These are phyloP conservation scores for Paramuricea clavata DNA, from an alignment of 92 coral and sea anemone species.

Conservation along the genomic window DNA sequence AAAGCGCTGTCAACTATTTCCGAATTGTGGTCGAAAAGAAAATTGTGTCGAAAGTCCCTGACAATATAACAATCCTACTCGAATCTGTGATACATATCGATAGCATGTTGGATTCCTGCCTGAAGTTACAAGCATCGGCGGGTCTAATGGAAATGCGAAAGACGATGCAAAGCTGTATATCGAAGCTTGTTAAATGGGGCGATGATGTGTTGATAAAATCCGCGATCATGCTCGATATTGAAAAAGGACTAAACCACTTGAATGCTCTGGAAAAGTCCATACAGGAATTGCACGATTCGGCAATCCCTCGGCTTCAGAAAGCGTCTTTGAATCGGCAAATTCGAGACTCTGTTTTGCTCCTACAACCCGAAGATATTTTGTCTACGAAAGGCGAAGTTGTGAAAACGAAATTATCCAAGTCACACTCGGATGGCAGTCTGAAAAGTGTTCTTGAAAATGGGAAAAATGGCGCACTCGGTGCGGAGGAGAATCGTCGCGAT, in stretches of 20 bases:
- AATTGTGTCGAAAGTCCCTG: constrained; percentile 94
- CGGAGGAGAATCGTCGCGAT: constrained; percentile 78
- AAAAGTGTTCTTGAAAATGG: constrained; percentile 78
- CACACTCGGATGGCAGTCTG: constrained; percentile 78
- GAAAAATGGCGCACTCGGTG: constrained; percentile 48
- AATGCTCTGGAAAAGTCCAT: constrained; percentile 76
- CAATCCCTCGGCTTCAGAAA: constrained; percentile 88
- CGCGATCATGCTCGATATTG: constrained; percentile 80
- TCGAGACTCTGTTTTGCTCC: constrained; percentile 88
- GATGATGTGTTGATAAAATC: constrained; percentile 89
- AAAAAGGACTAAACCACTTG: constrained; percentile 84
- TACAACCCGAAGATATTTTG: constrained; percentile 35
- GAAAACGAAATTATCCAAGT: constrained; percentile 34
- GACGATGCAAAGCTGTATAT: constrained; percentile 84
- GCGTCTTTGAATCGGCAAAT: constrained; percentile 89
- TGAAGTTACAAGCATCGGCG: constrained; percentile 77
- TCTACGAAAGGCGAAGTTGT: constrained; percentile 10
- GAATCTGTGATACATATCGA: constrained; percentile 95
- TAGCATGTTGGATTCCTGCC: constrained; percentile 86
- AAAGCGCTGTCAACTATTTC: constrained; percentile 85
- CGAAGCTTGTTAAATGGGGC: constrained; percentile 88
- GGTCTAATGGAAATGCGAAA: constrained; percentile 81
- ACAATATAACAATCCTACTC: constrained; percentile 85
- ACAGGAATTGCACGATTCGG: constrained; percentile 82
- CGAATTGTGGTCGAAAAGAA: constrained; percentile 82